Evolutionary conservation across 1,140 invertebrate genomes (phyloP).

Genomic region (Pteromalus puparum): DNA sequence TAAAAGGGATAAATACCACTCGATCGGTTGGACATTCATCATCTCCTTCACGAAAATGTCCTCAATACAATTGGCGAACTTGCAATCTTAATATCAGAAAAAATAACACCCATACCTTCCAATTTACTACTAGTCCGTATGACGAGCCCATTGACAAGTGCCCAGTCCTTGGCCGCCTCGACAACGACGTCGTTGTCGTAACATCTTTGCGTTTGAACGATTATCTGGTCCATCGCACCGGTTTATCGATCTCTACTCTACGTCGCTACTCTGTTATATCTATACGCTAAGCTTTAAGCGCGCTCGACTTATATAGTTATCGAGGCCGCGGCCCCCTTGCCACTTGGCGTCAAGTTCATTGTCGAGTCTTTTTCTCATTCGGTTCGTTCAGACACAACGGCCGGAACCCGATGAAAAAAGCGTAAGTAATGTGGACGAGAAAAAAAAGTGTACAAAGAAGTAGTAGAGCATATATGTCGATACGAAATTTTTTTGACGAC

Average conservation of each 20-base stretch:
- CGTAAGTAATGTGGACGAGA: too few relatives aligned
- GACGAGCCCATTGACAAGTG: conserved; percentile 54
- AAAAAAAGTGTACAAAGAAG: too few relatives aligned
- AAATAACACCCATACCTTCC: too few relatives aligned
- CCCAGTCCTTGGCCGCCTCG: conserved; percentile 24
- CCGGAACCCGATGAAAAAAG: too few relatives aligned
- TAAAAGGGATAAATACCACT: conserved; percentile 86
- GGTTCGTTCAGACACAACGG: too few relatives aligned
- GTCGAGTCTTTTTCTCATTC: too few relatives aligned
- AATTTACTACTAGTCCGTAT: background rate
- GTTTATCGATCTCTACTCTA: background rate
- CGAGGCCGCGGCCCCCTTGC: background rate
- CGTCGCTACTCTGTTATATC: too few relatives aligned
- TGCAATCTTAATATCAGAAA: too few relatives aligned
- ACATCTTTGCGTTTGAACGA: background rate
- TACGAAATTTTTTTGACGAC: background rate
- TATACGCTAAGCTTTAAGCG: background rate
- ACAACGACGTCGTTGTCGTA: background rate
- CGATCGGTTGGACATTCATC: background rate
- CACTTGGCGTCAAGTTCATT: background rate
- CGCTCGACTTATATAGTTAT: background rate
- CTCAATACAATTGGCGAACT: too few relatives aligned
- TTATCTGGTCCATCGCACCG: background rate
- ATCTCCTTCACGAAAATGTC: too few relatives aligned
- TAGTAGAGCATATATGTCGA: too few relatives aligned